Percentiles rank a stretch among this genome's conserved stretches.
phyloP scores from a whole-genome alignment of 1,140 invertebrate species.

The Scylla paramamosain region DNA sequence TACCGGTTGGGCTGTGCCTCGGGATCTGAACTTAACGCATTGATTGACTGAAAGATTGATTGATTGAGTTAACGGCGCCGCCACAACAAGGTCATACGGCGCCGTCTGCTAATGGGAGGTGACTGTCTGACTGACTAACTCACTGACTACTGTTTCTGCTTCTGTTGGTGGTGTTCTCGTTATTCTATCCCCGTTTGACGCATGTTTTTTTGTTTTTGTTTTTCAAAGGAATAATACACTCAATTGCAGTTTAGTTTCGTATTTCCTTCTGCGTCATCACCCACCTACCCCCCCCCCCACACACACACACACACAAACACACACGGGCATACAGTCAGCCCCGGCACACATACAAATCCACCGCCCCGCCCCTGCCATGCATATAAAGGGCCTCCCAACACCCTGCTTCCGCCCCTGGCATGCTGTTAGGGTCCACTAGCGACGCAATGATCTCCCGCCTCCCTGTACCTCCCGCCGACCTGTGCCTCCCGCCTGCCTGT shows the following conservation, averaged over 20 bases:
- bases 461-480: no score
- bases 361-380: not conserved
- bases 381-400: not conserved
- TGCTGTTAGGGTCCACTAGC: not conserved
- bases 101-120: no score
- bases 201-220: no score
- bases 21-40: no score
- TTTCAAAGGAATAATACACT: no score
- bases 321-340: not conserved
- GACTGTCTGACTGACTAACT: no score
- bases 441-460: not conserved
- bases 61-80: no score
- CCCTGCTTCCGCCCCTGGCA: not conserved
- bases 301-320: constrained; percentile 9
- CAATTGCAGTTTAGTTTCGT: no score
- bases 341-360: not conserved
- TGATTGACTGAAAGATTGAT: no score
- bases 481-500: no score
- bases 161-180: not conserved
- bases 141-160: not conserved
- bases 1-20: no score
- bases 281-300: not conserved
- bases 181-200: not conserved
- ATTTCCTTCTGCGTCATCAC: not conserved
- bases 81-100: no score